Percentiles rank a stretch among this genome's conserved stretches.
Evolutionary conservation across 2,888 invertebrate species (phyloP).

Genomic region (Pyrrhia umbra): DNA sequence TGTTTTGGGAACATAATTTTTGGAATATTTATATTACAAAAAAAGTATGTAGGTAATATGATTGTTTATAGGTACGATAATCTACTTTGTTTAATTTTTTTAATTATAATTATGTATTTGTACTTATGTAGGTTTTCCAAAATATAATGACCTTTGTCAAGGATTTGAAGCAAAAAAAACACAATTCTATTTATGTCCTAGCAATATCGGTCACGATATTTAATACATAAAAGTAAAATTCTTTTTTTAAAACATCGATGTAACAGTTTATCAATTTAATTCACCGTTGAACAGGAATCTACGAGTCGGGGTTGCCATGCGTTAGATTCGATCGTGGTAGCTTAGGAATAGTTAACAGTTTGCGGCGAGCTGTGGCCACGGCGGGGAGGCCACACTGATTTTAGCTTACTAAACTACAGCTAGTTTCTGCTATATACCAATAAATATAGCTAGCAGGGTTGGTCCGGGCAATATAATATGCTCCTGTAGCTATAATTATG

Average conservation of each 20-base stretch:
- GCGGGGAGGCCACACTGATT: constrained; percentile 16
- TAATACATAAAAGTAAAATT: neutral
- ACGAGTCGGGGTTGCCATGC: neutral
- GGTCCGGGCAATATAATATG: constrained; percentile 8
- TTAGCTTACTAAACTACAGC: constrained; percentile 13
- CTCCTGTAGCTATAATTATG: constrained; percentile 10
- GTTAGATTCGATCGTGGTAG: constrained; percentile 17
- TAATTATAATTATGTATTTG: too few species aligned
- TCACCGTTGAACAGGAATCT: constrained; percentile 11
- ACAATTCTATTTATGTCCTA: too few species aligned
- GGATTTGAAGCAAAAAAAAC: too few species aligned
- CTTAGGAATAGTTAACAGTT: constrained; percentile 36
- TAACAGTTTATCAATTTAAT: constrained; percentile 5
- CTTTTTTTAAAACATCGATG: neutral
- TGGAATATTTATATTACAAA: too few species aligned
- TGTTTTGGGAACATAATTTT: too few species aligned
- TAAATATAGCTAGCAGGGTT: constrained; percentile 1
- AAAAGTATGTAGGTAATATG: too few species aligned
- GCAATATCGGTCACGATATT: neutral
- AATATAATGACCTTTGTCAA: too few species aligned
- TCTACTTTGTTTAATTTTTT: too few species aligned
- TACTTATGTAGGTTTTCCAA: too few species aligned
- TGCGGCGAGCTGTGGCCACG: constrained; percentile 6
- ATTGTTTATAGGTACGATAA: too few species aligned
- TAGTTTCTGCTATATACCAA: neutral